Evolutionary conservation across 2,113 vertebrate species (phyloP).

Genomic region (Pogona vitticeps): DNA sequence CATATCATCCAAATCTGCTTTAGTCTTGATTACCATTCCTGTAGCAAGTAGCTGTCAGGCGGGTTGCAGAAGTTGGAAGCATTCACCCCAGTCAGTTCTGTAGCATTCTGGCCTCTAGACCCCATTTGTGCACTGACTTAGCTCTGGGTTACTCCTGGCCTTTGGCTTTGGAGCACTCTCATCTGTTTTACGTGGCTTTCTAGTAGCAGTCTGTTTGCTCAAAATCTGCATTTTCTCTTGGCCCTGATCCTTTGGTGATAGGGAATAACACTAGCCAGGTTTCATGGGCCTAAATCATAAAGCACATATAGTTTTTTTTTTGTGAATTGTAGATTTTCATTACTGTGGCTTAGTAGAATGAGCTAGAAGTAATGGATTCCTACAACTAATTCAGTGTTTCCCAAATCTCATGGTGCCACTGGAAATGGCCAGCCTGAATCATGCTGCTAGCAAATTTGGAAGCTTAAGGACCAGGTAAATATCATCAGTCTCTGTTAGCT

Average conservation of each 20-base stretch:
- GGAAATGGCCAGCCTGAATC: not conserved
- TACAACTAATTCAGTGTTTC: not conserved
- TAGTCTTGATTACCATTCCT: too few species aligned
- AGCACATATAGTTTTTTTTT: not conserved
- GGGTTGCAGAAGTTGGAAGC: too few species aligned
- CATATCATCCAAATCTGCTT: too few species aligned
- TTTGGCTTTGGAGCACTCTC: too few species aligned
- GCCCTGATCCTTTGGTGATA: not conserved
- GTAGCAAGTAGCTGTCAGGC: too few species aligned
- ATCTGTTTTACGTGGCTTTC: too few species aligned
- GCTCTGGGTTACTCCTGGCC: too few species aligned
- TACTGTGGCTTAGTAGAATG: not conserved
- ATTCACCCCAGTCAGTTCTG: too few species aligned
- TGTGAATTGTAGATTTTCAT: not conserved
- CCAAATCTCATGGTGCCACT: not conserved
- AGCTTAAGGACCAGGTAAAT: not conserved
- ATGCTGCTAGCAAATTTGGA: not conserved
- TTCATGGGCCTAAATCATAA: not conserved
- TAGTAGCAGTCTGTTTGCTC: too few species aligned
- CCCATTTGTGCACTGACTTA: too few species aligned
- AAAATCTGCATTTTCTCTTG: too few species aligned
- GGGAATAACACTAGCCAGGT: not conserved
- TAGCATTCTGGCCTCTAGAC: too few species aligned
- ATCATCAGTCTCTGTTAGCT: not conserved
- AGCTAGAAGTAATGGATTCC: not conserved